Evolutionary conservation across 2,888 invertebrate genomes (phyloP).

Genomic region (Coronaproctus castanopsis): DNA sequence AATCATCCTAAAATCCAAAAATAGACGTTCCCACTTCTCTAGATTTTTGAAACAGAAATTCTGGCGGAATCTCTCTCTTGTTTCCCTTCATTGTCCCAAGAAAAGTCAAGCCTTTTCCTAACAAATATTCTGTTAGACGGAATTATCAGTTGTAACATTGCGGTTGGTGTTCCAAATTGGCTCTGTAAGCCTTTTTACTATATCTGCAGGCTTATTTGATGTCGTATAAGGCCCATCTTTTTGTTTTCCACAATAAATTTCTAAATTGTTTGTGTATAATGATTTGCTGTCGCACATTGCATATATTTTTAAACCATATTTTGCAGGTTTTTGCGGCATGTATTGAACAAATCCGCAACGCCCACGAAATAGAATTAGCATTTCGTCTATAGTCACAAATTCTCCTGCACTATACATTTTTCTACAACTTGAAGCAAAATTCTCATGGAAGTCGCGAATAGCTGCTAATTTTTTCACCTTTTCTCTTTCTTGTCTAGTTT

Average conservation of each 20-base stretch:
- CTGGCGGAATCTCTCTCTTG: conserved; percentile 21
- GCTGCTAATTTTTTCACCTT: too few species aligned
- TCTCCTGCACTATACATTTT: too few species aligned
- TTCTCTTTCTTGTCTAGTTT: too few species aligned
- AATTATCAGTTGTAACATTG: background rate
- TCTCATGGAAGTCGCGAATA: too few species aligned
- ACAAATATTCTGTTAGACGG: background rate
- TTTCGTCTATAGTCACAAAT: too few species aligned
- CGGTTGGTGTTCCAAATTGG: background rate
- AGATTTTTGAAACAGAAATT: conserved; percentile 18
- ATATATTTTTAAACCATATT: background rate
- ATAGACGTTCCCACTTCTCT: conserved; percentile 17
- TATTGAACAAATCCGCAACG: too few species aligned
- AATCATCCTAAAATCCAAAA: too few species aligned
- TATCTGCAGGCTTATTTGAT: background rate
- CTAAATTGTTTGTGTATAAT: background rate
- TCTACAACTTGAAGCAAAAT: too few species aligned
- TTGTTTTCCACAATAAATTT: conserved; percentile 2
- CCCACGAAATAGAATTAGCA: too few species aligned
- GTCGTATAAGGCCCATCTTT: background rate
- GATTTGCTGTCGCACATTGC: background rate
- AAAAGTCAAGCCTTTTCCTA: conserved; percentile 16
- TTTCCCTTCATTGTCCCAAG: conserved; percentile 17
- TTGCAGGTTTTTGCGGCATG: conserved; percentile 1
- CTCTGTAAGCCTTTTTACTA: background rate